phyloP scores from a whole-genome alignment of 2,888 invertebrate species.

The Marronus borbonicus region DNA sequence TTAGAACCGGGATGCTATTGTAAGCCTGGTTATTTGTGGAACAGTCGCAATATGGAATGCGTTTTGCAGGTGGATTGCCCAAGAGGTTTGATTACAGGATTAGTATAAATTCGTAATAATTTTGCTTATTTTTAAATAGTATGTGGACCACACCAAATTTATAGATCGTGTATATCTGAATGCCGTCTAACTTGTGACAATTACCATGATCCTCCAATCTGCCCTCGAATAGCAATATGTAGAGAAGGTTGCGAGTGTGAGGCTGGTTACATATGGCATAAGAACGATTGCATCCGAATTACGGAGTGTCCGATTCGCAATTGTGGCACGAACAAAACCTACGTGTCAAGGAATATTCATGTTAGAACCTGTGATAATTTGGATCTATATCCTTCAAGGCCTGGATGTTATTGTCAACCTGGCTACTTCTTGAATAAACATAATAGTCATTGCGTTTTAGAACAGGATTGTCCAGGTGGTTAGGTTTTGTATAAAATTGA shows the following conservation, averaged over 20 bases:
- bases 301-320: neutral
- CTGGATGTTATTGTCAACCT: constrained; percentile 7
- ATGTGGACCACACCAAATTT: constrained; percentile 47
- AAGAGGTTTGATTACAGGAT: neutral
- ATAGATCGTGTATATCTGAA: constrained; percentile 21
- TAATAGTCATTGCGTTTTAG: neutral
- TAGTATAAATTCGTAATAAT: neutral
- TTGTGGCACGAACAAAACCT: neutral
- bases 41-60: neutral
- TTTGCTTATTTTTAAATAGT: neutral
- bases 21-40: neutral
- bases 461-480: neutral
- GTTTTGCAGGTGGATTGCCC: constrained; percentile 1
- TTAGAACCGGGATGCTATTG: constrained; percentile 20
- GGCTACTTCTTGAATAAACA: constrained; percentile 8
- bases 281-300: constrained; percentile 1
- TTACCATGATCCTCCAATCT: neutral
- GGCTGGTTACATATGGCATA: neutral
- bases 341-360: neutral
- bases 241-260: constrained; percentile 21
- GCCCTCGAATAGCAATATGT: constrained; percentile 7
- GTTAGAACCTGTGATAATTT: constrained; percentile 30
- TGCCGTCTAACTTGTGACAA: constrained; percentile 28
- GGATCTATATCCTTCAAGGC: neutral
- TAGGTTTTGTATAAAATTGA: neutral